Conservation (phyloP, 2,888 invertebrate species). For the Caprella mutica region DNA sequence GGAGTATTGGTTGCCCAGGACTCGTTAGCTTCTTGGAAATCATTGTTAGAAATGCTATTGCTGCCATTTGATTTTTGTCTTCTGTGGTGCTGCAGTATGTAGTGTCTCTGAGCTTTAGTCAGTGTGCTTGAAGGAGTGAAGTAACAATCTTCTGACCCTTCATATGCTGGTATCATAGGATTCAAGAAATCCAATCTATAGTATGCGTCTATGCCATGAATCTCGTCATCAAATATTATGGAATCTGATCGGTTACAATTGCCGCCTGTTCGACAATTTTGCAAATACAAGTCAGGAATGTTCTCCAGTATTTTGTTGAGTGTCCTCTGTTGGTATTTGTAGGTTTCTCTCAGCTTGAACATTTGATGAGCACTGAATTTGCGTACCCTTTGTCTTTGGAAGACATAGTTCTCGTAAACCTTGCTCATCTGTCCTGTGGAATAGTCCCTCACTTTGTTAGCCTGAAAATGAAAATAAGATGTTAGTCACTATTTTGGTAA, state of each 20-base stretch:
- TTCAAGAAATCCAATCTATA: constrained; percentile 30
- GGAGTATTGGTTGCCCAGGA: constrained; percentile 16
- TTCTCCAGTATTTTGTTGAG: constrained; percentile 87
- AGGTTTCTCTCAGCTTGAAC: constrained; percentile 74
- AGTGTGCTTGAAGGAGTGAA: constrained; percentile 32
- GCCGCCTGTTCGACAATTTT: constrained; percentile 73
- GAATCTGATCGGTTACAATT: constrained; percentile 61
- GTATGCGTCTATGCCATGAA: constrained; percentile 30
- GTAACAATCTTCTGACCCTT: constrained; percentile 20
- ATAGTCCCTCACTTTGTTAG: constrained; percentile 81
- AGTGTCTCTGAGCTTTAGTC: constrained; percentile 18
- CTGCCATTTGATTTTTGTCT: constrained; percentile 59
- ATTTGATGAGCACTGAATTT: constrained; percentile 91
- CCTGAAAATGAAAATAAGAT: no score
- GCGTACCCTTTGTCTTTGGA: constrained; percentile 83
- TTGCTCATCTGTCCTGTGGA: constrained; percentile 81
- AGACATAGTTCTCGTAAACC: constrained; percentile 89
- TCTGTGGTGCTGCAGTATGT: constrained; percentile 42
- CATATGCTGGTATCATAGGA: constrained; percentile 15
- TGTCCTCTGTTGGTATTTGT: constrained; percentile 91
- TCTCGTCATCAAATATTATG: constrained; percentile 30
- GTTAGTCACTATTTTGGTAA: no score
- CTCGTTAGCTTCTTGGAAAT: constrained; percentile 27
- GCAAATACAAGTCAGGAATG: constrained; percentile 76
- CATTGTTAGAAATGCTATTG: constrained; percentile 50